phyloP scores from a whole-genome alignment of 2,113 vertebrate species.

The Bambusicola thoracicus region DNA sequence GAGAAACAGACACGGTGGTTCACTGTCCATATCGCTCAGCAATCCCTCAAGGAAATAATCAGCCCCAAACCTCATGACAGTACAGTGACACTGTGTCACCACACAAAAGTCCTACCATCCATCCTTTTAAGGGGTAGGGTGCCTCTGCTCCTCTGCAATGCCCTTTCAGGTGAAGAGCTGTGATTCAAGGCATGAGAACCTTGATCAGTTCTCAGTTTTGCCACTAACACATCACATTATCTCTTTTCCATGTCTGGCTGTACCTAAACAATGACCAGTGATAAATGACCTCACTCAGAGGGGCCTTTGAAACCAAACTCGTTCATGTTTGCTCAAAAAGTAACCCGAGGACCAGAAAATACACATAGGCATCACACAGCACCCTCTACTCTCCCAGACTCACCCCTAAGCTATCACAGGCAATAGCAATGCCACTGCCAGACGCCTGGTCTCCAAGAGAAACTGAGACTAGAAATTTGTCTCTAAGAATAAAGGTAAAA shows the following conservation, averaged over 20 bases:
- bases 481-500: neutral
- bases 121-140: neutral
- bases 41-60: neutral
- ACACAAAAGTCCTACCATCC: neutral
- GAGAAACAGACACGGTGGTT: neutral
- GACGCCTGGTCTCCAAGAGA: neutral
- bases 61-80: neutral
- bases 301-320: neutral
- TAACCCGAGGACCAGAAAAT: neutral
- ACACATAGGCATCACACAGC: neutral
- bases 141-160: neutral
- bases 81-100: neutral
- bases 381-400: neutral
- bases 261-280: neutral
- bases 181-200: neutral
- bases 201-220: neutral
- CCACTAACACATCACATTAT: neutral
- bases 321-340: neutral
- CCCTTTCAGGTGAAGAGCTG: neutral
- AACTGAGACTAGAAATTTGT: rapidly evolving
- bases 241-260: neutral
- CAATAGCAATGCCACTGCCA: neutral
- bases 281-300: neutral
- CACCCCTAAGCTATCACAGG: neutral
- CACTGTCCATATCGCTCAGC: neutral